phyloP scores from a whole-genome alignment of 2,888 invertebrate genomes.

The Tuberolachnus salignus region DNA sequence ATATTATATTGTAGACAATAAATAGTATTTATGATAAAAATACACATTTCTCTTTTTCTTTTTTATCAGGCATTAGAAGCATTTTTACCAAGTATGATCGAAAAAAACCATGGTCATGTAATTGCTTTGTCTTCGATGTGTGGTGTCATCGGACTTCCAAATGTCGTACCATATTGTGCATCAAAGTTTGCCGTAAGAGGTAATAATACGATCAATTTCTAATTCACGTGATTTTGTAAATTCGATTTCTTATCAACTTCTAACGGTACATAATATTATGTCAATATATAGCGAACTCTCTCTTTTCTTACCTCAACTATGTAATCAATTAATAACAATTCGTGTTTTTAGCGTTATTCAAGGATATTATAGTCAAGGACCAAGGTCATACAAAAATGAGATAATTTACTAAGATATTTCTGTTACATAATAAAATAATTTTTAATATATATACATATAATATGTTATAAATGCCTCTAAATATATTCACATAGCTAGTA shows the following conservation, averaged over 20 bases:
- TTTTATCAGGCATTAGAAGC: constrained; percentile 62
- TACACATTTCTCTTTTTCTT: not conserved
- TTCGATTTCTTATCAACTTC: not conserved
- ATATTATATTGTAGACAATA: not conserved
- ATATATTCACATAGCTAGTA: no score
- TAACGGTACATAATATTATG: constrained; percentile 1
- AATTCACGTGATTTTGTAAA: not conserved
- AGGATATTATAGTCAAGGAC: constrained; percentile 15
- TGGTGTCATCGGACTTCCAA: constrained; percentile 63
- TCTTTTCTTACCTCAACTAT: not conserved
- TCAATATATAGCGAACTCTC: constrained; percentile 19
- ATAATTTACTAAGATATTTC: not conserved
- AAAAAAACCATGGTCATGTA: constrained; percentile 63
- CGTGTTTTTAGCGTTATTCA: constrained; percentile 2
- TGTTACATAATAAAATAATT: not conserved
- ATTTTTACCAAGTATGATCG: constrained; percentile 63
- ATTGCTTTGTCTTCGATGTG: constrained; percentile 64
- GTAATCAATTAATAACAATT: not conserved
- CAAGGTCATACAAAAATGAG: constrained; percentile 38
- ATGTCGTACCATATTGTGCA: constrained; percentile 64
- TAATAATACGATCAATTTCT: constrained; percentile 53
- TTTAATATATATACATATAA: no score
- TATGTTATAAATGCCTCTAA: no score
- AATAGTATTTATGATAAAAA: not conserved
- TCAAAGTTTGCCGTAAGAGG: constrained; percentile 65